These are phyloP conservation scores for Aix galericulata DNA, from an alignment of 2,113 vertebrate species.

Conservation along the genomic window DNA sequence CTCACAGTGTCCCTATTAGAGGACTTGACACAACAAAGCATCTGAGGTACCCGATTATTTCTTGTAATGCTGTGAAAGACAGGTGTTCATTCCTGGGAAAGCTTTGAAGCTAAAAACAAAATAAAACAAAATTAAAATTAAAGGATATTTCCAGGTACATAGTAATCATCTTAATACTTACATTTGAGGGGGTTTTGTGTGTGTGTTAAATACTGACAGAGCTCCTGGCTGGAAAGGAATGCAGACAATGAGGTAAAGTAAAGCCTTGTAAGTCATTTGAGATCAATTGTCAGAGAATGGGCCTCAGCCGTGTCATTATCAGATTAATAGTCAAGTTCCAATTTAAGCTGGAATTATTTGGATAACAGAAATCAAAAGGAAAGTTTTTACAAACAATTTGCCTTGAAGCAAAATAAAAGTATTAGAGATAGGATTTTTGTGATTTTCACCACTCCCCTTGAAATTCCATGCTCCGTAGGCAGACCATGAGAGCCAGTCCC, in stretches of 20 bases:
- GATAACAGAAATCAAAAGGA: conserved; percentile 84
- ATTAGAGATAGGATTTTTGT: conserved; percentile 51
- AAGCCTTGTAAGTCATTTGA: conserved; percentile 79
- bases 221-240: conserved; percentile 76
- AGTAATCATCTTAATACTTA: conserved; percentile 82
- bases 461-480: conserved; percentile 41
- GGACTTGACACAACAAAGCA: conserved; percentile 80
- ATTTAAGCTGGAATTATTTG: conserved; percentile 83
- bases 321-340: conserved; percentile 82
- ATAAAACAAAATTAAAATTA: conserved; percentile 82
- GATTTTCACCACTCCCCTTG: conserved; percentile 65
- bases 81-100: conserved; percentile 83
- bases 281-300: conserved; percentile 77
- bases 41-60: conserved; percentile 74
- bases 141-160: conserved; percentile 80
- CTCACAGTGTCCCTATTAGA: conserved; percentile 74
- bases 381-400: conserved; percentile 78
- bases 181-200: conserved; percentile 65
- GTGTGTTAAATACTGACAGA: conserved; percentile 64
- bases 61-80: conserved; percentile 75
- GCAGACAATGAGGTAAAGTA: conserved; percentile 76
- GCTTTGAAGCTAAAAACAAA: conserved; percentile 85
- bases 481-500: background rate
- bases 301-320: conserved; percentile 82
- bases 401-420: conserved; percentile 74